Evolutionary conservation across 2,888 invertebrate genomes (phyloP).

Genomic region (Harpagoxenus sublaevis): DNA sequence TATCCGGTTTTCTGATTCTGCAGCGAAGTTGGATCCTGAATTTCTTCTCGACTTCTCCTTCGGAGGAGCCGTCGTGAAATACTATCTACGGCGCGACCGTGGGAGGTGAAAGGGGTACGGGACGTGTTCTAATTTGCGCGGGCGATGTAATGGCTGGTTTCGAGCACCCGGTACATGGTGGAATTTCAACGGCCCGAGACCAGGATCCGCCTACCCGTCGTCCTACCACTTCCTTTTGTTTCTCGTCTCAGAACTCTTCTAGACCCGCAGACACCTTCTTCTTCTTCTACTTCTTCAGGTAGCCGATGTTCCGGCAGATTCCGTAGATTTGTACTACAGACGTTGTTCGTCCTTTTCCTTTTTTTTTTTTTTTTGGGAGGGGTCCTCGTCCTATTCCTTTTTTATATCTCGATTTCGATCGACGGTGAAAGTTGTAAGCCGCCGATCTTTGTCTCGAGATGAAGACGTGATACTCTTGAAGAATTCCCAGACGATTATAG

Average conservation of each 20-base stretch:
- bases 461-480: slow-evolving; percentile 38
- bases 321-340: slow-evolving; percentile 74
- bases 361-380: not conserved
- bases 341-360: slow-evolving; percentile 20
- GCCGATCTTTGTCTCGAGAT: slow-evolving; percentile 43
- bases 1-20: not conserved
- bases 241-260: slow-evolving; percentile 21
- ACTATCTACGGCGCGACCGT: not conserved
- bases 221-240: slow-evolving; percentile 58
- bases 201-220: slow-evolving; percentile 71
- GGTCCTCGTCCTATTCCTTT: slow-evolving; percentile 6
- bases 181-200: slow-evolving; percentile 77
- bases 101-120: not conserved
- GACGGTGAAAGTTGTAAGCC: slow-evolving; percentile 35
- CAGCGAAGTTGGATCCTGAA: slow-evolving; percentile 9
- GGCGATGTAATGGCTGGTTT: slow-evolving; percentile 56
- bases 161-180: slow-evolving; percentile 76
- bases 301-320: slow-evolving; percentile 72
- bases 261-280: slow-evolving; percentile 34
- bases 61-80: slow-evolving; percentile 40
- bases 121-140: slow-evolving; percentile 55
- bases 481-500: slow-evolving; percentile 34
- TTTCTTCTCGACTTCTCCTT: slow-evolving; percentile 33
- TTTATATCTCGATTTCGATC: slow-evolving; percentile 35
- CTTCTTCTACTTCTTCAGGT: slow-evolving; percentile 65